These are phyloP conservation scores for Hystrix cristata DNA, from an alignment of 2,113 vertebrate species.

Conservation along the genomic window DNA sequence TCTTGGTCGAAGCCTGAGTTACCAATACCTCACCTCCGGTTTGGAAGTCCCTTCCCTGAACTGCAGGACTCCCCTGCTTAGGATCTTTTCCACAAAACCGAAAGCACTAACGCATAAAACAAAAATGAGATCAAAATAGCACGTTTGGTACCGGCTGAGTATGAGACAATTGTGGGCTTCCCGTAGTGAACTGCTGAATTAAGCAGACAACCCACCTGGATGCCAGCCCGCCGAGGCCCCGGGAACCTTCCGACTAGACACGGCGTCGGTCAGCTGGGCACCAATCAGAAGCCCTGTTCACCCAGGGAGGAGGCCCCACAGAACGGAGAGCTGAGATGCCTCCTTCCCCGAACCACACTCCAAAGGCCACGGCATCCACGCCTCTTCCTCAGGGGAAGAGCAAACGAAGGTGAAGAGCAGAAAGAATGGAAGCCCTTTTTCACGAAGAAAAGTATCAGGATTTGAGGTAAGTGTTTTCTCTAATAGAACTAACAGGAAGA, in stretches of 20 bases:
- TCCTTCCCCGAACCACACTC: background rate
- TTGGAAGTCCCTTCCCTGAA: background rate
- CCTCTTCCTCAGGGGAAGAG: background rate
- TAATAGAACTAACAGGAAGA: background rate
- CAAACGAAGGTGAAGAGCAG: background rate
- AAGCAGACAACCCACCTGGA: background rate
- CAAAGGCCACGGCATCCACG: background rate
- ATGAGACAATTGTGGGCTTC: background rate
- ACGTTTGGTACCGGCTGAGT: background rate
- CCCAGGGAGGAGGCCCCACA: background rate
- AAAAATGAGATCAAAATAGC: constrained; percentile 39
- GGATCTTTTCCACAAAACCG: background rate
- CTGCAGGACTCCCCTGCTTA: background rate
- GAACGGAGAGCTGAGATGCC: background rate
- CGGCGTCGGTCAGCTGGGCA: background rate
- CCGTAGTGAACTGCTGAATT: background rate
- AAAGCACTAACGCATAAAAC: background rate
- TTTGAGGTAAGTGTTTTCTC: background rate
- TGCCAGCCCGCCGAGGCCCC: background rate
- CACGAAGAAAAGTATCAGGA: background rate
- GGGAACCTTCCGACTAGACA: background rate
- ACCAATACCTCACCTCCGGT: background rate
- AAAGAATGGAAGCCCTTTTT: background rate
- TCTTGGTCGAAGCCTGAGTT: background rate
- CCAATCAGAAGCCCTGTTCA: constrained; percentile 22